Conservation (phyloP, 2,888 invertebrate genomes). For the Polyommatus iphigenia region DNA sequence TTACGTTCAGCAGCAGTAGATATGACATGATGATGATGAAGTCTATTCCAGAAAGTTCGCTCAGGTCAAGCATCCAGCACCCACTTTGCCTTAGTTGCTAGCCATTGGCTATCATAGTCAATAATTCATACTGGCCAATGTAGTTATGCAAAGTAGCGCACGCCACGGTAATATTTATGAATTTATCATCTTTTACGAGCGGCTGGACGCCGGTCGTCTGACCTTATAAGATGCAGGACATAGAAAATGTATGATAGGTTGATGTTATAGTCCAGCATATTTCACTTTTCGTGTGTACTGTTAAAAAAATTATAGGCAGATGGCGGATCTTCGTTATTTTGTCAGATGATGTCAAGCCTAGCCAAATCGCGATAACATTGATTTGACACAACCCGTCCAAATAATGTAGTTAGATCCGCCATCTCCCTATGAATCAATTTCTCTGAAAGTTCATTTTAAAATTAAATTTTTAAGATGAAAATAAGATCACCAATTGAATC, state of each 20-base stretch:
- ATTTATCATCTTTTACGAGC: slow-evolving; percentile 19
- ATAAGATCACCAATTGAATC: too few relatives aligned
- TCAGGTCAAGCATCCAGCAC: not conserved
- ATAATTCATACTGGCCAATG: slow-evolving; percentile 9
- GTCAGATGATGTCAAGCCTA: too few relatives aligned
- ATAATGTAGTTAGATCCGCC: too few relatives aligned
- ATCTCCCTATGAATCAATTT: too few relatives aligned
- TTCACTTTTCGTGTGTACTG: not conserved
- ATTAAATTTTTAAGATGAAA: too few relatives aligned
- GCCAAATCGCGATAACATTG: too few relatives aligned
- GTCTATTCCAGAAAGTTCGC: not conserved
- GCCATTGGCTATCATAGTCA: not conserved
- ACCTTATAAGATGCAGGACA: slow-evolving; percentile 14
- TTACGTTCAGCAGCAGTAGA: too few relatives aligned
- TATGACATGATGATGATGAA: not conserved
- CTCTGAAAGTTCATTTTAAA: too few relatives aligned
- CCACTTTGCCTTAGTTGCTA: not conserved
- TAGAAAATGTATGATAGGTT: not conserved
- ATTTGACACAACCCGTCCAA: too few relatives aligned
- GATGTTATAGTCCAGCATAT: not conserved
- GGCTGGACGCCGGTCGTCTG: slow-evolving; percentile 10
- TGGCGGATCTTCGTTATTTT: too few relatives aligned
- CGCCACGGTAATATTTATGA: slow-evolving; percentile 22
- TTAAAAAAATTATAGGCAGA: not conserved
- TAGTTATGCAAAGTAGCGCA: slow-evolving; percentile 5